Base-by-base conservation (phyloP, 2,797 vertebrate species). In the Astyanax mexicanus region DNA sequence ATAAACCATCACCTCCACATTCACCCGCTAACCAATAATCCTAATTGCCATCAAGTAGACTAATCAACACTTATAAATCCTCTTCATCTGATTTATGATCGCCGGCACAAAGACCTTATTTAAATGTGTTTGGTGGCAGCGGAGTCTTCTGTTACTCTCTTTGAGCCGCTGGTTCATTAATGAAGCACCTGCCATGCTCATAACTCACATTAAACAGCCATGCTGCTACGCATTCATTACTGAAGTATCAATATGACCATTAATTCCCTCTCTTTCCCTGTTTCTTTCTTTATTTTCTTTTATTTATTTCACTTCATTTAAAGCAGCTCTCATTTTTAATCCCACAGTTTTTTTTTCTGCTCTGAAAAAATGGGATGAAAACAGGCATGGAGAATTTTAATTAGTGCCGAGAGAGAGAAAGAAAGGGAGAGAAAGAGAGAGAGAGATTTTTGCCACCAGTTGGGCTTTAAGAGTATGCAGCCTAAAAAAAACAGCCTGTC, bases 21-120 rank as follows among this genome's bases (percentile, higher is more conserved):
- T 60, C 66, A 70, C 15, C 54, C 55, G 55, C 55, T 51, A 49
- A 44, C 66, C 72, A 78, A 80, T 78, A 62, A 61, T 55, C 65
- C 66, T 82, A 80, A 79, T 77, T 74, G 77, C 74, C 55, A 65
- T 80, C 74, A 77, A 73, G 65, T 71, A 80, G 81, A 82, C 80
- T 69, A 80, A 82, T 77, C 74, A 74, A 74, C 69, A 60, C 77
- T 82, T 80, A 72, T 68, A 66, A 80, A 66, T 69, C 51, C 70
- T 73, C 77, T 79, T 80, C 45, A 67, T 69, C 65, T 82, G 75
- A 75, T 78, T 72, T 67, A 75, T 72, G 55, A 19, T 74, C 72
- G 40, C 21, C 37, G 66, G 69, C 65, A 70, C 69, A 77, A 66
- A 74, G 65, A 13, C 74, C 35, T 44, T 62, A 55, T 77, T 77